Conservation (phyloP, 2,888 invertebrate genomes). For the Lycophotia porphyrea region DNA sequence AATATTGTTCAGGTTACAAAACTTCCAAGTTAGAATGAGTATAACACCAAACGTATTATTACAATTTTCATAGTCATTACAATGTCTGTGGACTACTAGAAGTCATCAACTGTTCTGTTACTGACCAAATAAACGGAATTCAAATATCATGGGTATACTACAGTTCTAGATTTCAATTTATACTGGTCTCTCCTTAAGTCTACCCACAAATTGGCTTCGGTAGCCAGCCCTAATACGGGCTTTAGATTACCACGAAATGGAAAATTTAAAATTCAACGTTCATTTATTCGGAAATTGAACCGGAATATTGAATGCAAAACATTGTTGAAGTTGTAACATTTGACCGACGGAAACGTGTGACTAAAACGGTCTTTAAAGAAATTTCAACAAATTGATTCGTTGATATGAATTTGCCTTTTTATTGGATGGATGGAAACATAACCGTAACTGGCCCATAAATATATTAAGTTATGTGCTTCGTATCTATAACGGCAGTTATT, state of each 20-base stretch:
- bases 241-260: slow-evolving; percentile 52
- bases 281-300: slow-evolving; percentile 46
- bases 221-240: slow-evolving; percentile 42
- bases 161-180: slow-evolving; percentile 33
- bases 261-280: slow-evolving; percentile 50
- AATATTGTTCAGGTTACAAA: neutral
- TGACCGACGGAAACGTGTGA: slow-evolving; percentile 22
- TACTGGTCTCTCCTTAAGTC: slow-evolving; percentile 32
- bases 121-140: slow-evolving; percentile 25
- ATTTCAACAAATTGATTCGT: slow-evolving; percentile 49
- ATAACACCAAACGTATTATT: neutral
- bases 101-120: slow-evolving; percentile 30
- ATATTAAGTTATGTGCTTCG: slow-evolving; percentile 26
- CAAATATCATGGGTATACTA: neutral
- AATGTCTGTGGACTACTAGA: slow-evolving; percentile 22
- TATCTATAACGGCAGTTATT: slow-evolving; percentile 12
- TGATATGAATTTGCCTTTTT: slow-evolving; percentile 42
- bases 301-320: slow-evolving; percentile 34
- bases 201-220: slow-evolving; percentile 54
- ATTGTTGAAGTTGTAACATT: slow-evolving; percentile 35
- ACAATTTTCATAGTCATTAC: slow-evolving; percentile 25
- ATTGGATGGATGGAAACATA: slow-evolving; percentile 25
- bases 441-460: slow-evolving; percentile 27
- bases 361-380: slow-evolving; percentile 11
- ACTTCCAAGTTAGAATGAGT: neutral